Percentiles rank a stretch among this genome's conserved stretches.
Evolutionary conservation across 2,797 vertebrate genomes (phyloP).

Genomic region (Lagorchestes hirsutus): DNA sequence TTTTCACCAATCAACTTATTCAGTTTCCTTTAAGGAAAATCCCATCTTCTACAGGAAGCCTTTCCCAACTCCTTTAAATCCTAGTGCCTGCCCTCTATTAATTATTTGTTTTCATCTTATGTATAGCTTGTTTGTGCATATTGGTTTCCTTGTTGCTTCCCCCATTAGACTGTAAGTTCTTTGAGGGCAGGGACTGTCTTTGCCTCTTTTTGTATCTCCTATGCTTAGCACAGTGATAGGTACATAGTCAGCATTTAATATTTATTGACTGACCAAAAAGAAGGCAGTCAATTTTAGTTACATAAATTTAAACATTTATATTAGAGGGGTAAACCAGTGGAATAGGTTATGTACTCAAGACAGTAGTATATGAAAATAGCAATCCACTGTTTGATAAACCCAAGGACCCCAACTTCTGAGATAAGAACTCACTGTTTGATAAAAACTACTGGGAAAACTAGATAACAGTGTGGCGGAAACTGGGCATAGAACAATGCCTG

Average conservation of each 20-base stretch:
- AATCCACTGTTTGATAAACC: too few relatives aligned
- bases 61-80: background rate
- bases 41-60: background rate
- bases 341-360: too few relatives aligned
- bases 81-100: background rate
- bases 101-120: background rate
- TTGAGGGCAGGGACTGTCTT: background rate
- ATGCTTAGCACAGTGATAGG: background rate
- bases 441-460: too few relatives aligned
- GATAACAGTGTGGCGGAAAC: too few relatives aligned
- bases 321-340: too few relatives aligned
- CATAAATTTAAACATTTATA: too few relatives aligned
- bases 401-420: too few relatives aligned
- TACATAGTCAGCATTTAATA: background rate
- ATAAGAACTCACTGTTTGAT: too few relatives aligned
- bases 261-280: background rate
- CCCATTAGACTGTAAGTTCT: background rate
- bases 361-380: too few relatives aligned
- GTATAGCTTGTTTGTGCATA: background rate
- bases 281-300: too few relatives aligned
- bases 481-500: too few relatives aligned
- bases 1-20: background rate
- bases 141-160: background rate
- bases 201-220: background rate
- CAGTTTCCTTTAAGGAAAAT: background rate